Conservation (phyloP, 2,888 invertebrate species). For the Meandrusa payeni region DNA sequence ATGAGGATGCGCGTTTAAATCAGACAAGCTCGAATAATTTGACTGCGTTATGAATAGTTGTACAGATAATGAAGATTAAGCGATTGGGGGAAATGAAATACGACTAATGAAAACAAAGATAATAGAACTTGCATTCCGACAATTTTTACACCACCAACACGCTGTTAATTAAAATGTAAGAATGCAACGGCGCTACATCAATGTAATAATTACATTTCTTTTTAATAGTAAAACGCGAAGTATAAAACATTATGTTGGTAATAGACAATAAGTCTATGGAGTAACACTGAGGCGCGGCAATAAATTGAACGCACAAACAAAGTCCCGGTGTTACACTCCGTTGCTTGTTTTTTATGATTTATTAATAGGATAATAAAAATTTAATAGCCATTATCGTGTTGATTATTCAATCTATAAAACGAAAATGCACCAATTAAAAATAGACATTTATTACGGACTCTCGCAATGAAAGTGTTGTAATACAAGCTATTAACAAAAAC, state of each 20-base stretch:
- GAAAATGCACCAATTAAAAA: constrained; percentile 61
- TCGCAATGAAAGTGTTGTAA: constrained; percentile 45
- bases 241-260: constrained; percentile 1
- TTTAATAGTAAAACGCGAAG: constrained; percentile 7
- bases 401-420: constrained; percentile 60
- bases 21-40: constrained; percentile 18
- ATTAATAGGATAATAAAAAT: constrained; percentile 29
- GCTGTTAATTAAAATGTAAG: too few relatives aligned
- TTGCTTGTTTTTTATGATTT: constrained; percentile 26
- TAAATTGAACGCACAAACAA: constrained; percentile 14
- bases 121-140: too few relatives aligned
- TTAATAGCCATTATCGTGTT: constrained; percentile 50
- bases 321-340: constrained; percentile 24
- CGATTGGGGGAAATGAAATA: neutral
- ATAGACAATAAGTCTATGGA: constrained; percentile 17
- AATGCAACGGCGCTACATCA: neutral
- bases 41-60: constrained; percentile 14
- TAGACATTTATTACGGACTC: constrained; percentile 55
- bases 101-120: too few relatives aligned
- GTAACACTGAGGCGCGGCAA: constrained; percentile 10
- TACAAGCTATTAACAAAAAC: constrained; percentile 62
- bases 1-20: constrained; percentile 25
- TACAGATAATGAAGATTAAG: constrained; percentile 13
- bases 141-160: too few relatives aligned
- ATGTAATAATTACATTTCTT: constrained; percentile 4